phyloP scores from a whole-genome alignment of 35 echinoderm and acorn worm species.

The Nesometra sesokonis region DNA sequence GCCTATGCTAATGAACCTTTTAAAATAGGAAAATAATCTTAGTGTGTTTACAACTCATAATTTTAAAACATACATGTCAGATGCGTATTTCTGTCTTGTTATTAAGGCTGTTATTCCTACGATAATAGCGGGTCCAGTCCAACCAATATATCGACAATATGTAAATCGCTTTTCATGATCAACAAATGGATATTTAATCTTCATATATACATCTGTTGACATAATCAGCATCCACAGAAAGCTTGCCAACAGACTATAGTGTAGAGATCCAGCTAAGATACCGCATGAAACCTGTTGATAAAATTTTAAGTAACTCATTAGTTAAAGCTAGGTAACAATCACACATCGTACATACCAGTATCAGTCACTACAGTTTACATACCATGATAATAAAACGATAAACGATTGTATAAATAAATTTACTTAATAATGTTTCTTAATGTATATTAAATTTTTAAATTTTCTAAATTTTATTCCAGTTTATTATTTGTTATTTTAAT shows the following conservation, averaged over 20 bases:
- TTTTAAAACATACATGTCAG: neutral
- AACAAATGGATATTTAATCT: neutral
- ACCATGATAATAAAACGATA: too few relatives aligned
- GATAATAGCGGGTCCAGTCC: neutral
- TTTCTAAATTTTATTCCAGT: too few relatives aligned
- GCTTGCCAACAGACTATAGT: neutral
- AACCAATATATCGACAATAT: neutral
- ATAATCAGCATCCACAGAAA: neutral
- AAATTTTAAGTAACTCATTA: too few relatives aligned
- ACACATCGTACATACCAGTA: too few relatives aligned
- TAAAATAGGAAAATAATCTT: too few relatives aligned
- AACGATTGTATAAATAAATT: too few relatives aligned
- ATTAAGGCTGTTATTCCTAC: neutral
- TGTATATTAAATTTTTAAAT: too few relatives aligned
- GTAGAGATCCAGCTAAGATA: neutral
- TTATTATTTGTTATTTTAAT: too few relatives aligned
- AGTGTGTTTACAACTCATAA: neutral
- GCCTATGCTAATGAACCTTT: neutral
- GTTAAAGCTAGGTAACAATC: too few relatives aligned
- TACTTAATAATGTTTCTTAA: too few relatives aligned
- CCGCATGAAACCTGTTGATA: neutral
- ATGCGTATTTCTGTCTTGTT: neutral
- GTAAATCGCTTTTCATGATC: neutral
- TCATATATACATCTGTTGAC: neutral
- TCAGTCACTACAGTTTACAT: too few relatives aligned